Percentiles rank a stretch among this genome's conserved stretches.
Conservation (phyloP, 2,113 vertebrate genomes). For the Setophaga coronata region DNA sequence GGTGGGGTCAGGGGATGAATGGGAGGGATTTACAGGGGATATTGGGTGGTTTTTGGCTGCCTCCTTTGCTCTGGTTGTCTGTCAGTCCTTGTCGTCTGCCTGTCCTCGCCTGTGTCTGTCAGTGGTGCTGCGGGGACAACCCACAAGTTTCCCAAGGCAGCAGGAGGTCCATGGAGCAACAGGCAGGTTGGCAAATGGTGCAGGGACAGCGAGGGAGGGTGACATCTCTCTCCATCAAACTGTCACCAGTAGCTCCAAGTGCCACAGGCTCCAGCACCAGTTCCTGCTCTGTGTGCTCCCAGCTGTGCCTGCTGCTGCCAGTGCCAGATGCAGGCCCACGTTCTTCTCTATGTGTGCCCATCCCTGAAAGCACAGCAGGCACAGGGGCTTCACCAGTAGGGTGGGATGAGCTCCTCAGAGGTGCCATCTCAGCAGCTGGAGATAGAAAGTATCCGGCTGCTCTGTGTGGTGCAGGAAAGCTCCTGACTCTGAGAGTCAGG, state of each 20-base stretch:
- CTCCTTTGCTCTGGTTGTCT: not conserved
- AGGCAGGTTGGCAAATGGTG: not conserved
- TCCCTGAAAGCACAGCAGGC: accelerated
- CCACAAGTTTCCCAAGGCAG: not conserved
- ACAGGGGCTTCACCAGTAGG: not conserved
- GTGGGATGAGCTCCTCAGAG: accelerated
- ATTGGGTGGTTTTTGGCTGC: not conserved
- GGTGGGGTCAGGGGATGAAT: not conserved
- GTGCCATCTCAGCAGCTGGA: not conserved
- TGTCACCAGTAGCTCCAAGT: conserved; percentile 1
- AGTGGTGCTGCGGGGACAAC: not conserved
- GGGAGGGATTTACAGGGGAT: accelerated
- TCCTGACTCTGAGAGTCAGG: not conserved
- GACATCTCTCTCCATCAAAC: not conserved
- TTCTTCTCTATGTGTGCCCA: accelerated
- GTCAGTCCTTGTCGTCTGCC: not conserved
- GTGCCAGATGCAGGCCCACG: not conserved
- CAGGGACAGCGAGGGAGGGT: not conserved
- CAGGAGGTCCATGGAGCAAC: not conserved
- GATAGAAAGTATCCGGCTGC: accelerated
- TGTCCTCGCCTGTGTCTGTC: not conserved
- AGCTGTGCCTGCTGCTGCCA: not conserved
- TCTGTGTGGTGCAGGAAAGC: not conserved
- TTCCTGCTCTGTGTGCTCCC: not conserved
- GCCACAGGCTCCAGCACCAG: not conserved